A percentile compares a stretch with the other conserved stretches of the same genome.
Conservation (phyloP, 1,140 invertebrate genomes). For the Drosophila burlai region DNA sequence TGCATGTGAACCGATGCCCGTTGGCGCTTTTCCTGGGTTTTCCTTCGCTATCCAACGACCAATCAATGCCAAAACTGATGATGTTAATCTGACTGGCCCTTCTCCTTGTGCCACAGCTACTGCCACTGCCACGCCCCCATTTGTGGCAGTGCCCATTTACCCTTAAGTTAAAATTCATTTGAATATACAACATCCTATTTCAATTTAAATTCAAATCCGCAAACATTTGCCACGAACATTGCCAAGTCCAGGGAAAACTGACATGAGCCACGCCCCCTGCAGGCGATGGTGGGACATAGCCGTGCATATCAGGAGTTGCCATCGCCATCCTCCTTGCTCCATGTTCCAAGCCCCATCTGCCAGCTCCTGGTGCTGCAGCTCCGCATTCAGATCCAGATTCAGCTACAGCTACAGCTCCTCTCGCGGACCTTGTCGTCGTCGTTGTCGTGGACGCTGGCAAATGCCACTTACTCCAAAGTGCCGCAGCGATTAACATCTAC, state of each 20-base stretch:
- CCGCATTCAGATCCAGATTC: conserved; percentile 13
- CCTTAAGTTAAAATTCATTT: conserved; percentile 85
- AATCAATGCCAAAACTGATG: conserved; percentile 85
- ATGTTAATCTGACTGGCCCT: conserved; percentile 79
- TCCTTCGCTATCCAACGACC: conserved; percentile 77
- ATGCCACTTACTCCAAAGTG: conserved; percentile 83
- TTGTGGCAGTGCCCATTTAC: conserved; percentile 63
- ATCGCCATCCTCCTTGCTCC: conserved; percentile 29
- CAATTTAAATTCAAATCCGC: conserved; percentile 85
- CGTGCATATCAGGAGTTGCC: conserved; percentile 67
- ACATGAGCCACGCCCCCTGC: conserved; percentile 70
- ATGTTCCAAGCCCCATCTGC: conserved; percentile 1
- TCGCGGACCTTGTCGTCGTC: conserved; percentile 43
- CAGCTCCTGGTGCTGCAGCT: conserved; percentile 18
- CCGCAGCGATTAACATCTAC: conserved; percentile 83
- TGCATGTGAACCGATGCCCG: conserved; percentile 65
- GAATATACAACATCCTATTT: conserved; percentile 85
- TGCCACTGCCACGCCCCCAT: conserved; percentile 36
- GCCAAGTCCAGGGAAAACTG: conserved; percentile 67
- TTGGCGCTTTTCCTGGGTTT: conserved; percentile 57
- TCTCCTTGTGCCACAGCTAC: conserved; percentile 38
- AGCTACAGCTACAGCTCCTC: conserved; percentile 18
- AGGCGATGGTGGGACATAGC: conserved; percentile 39
- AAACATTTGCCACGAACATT: conserved; percentile 81
- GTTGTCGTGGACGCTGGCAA: conserved; percentile 76